Evolutionary conservation across 2,113 vertebrate species (phyloP).

Genomic region (Hydrochoerus hydrochaeris): DNA sequence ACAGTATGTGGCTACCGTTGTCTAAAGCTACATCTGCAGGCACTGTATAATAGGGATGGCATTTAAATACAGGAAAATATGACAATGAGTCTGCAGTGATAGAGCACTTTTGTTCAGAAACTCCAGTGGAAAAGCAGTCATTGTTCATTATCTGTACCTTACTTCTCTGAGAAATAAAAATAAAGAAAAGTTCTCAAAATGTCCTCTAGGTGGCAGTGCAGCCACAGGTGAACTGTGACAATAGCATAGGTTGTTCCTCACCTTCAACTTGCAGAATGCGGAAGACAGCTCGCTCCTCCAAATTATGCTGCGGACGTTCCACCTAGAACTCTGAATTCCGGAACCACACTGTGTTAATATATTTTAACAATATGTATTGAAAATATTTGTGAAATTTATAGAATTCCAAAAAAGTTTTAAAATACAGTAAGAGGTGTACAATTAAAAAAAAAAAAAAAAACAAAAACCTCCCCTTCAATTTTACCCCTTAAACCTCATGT

Average conservation of each 20-base stretch:
- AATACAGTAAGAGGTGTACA: neutral
- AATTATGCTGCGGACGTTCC: neutral
- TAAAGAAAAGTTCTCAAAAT: neutral
- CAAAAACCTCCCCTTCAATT: neutral
- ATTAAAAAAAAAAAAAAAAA: neutral
- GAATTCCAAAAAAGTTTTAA: neutral
- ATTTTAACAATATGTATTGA: neutral
- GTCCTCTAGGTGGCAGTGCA: slow-evolving; percentile 64
- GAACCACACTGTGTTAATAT: neutral
- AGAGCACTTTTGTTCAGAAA: neutral
- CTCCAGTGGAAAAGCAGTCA: neutral
- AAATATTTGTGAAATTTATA: neutral
- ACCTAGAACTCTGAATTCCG: neutral
- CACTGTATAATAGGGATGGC: neutral
- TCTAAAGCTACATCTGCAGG: neutral
- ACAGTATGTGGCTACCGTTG: neutral
- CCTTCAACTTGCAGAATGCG: slow-evolving; percentile 29
- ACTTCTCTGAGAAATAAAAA: neutral
- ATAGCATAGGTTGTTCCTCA: neutral
- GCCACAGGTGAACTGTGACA: neutral
- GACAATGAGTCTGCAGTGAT: neutral
- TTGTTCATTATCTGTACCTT: neutral
- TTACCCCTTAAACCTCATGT: neutral
- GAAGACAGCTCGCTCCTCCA: slow-evolving; percentile 26
- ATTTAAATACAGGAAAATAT: neutral